Base-by-base conservation (phyloP, 2,888 invertebrate species). In the Cheilosia vulpina region DNA sequence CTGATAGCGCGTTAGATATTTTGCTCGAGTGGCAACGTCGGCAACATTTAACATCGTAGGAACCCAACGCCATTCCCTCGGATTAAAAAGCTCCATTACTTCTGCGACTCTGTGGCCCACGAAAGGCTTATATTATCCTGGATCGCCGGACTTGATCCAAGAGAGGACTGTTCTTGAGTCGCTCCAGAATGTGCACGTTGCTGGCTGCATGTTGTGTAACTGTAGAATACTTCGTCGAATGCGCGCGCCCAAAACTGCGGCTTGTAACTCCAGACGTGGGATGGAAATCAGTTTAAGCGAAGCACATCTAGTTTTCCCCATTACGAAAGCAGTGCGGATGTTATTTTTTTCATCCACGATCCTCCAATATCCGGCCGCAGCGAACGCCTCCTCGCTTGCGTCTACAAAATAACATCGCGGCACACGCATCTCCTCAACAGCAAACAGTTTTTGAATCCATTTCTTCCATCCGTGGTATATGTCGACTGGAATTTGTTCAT, bases 1-100 rank as follows among this genome's bases (percentile, higher is more conserved):
- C n/a, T n/a, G 15, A 6, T 24, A 58, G 15, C 19, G 24, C 11
- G 38, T 4, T n/a, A 57, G 11, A 13, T 7, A 47, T 19, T 15
- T 58, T 9, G 31, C 31, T 31, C 31, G 31, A 31, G 31, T 58
- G n/a, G 75, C 69, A 4, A 24, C 4, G 21, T 53, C 24, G 24
- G 31, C 31, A 21, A 53, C 24, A 3, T 9, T 15, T 0, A 43
- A 11, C n/a, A 15, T 3, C 13, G 6, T 53, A 9, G 76, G 60
- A n/a, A 82, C 43, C 81, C 81, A 81, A 5, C 63, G 55, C 81
- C 81, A 75, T 38, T 63, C 43, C 0, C 11, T 17, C 13, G 17
- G 19, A 9, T 38, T 9, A 4, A 34, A 73, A 4, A 31, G 31
- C 31, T 31, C 31, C 31, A 31, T 9, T 1, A 31, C 9, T 31